phyloP scores from a whole-genome alignment of 2,797 vertebrate genomes.

The Xenops minutus region DNA sequence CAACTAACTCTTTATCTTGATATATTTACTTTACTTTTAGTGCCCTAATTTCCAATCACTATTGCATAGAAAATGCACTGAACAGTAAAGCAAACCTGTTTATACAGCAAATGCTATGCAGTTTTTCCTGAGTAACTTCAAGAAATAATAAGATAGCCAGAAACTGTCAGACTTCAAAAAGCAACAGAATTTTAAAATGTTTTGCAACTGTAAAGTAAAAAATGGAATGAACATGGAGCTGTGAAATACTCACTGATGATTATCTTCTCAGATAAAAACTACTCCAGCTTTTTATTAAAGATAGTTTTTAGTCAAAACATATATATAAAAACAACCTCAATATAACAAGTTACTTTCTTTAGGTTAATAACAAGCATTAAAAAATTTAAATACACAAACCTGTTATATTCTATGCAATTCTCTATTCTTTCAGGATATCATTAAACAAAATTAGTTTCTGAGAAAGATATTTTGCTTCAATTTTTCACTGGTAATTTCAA shows the following conservation, averaged over 20 bases:
- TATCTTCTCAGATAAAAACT: conserved; percentile 89
- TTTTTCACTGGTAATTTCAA: not conserved
- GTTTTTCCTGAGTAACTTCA: conserved; percentile 50
- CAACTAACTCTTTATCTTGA: not conserved
- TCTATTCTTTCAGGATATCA: conserved; percentile 15
- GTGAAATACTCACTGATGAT: conserved; percentile 93
- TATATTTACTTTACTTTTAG: not conserved
- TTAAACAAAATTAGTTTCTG: not conserved
- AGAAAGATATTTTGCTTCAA: not conserved
- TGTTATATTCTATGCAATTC: not conserved
- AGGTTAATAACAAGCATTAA: conserved; percentile 36
- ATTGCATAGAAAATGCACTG: conserved; percentile 63
- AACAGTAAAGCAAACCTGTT: conserved; percentile 71
- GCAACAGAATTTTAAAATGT: conserved; percentile 72
- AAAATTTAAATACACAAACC: conserved; percentile 59
- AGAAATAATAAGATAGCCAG: conserved; percentile 70
- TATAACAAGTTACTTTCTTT: conserved; percentile 68
- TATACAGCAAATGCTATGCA: conserved; percentile 62
- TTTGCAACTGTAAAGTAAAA: conserved; percentile 74
- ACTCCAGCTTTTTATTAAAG: conserved; percentile 92
- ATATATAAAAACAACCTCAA: conserved; percentile 62
- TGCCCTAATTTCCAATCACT: conserved; percentile 2
- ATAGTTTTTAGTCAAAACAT: conserved; percentile 84
- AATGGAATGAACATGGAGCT: conserved; percentile 90
- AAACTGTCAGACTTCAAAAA: conserved; percentile 75